A percentile compares a stretch with the other conserved stretches of the same genome.
phyloP scores from a whole-genome alignment of 23 tunicate species.

The Styela clava region DNA sequence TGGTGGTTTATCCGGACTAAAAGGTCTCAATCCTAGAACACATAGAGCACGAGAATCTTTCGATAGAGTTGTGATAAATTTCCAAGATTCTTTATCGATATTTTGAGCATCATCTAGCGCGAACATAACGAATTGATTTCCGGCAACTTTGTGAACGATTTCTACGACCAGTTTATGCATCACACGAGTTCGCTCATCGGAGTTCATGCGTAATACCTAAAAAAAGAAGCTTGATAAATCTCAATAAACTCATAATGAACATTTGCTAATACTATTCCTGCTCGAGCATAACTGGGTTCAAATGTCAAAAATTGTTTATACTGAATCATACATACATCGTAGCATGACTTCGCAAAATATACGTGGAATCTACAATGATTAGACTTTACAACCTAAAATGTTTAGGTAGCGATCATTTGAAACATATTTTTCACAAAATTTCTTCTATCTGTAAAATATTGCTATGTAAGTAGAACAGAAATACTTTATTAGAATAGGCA shows the following conservation, averaged over 20 bases:
- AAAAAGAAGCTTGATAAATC: background rate
- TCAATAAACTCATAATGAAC: too few species aligned
- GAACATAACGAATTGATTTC: slow-evolving; percentile 31
- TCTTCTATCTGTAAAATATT: too few species aligned
- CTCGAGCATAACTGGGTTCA: background rate
- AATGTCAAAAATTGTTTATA: too few species aligned
- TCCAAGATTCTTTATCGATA: slow-evolving; percentile 76
- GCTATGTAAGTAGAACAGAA: too few species aligned
- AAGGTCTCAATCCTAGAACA: slow-evolving; percentile 68
- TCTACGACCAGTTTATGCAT: slow-evolving; percentile 38
- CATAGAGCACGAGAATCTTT: slow-evolving; percentile 47
- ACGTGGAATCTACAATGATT: background rate
- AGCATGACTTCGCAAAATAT: background rate
- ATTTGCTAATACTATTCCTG: too few species aligned
- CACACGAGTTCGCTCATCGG: slow-evolving; percentile 26
- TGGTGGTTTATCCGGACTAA: slow-evolving; percentile 66
- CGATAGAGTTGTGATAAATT: slow-evolving; percentile 48
- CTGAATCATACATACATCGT: background rate
- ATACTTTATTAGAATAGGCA: too few species aligned
- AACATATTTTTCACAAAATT: too few species aligned
- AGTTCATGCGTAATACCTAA: slow-evolving; percentile 34
- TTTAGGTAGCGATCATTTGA: too few species aligned
- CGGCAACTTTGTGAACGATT: slow-evolving; percentile 47
- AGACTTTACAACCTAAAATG: too few species aligned
- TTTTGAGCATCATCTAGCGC: slow-evolving; percentile 88